Evolutionary conservation across 2,888 invertebrate species (phyloP).

Genomic region (Scaeva pyrastri): DNA sequence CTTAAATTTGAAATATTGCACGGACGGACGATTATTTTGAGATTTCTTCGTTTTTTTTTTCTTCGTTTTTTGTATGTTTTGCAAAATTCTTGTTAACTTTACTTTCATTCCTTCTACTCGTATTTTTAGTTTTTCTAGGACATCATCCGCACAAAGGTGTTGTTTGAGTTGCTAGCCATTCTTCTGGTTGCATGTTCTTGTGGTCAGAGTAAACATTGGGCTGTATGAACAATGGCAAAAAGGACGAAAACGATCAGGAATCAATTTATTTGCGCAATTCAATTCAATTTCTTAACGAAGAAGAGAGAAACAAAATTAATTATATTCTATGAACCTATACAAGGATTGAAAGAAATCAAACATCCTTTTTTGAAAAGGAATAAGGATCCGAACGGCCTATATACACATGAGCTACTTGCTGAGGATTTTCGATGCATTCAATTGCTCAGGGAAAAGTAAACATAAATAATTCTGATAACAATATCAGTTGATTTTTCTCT

Average conservation of each 20-base stretch:
- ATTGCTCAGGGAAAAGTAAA: constrained; percentile 64
- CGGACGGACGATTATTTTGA: constrained; percentile 58
- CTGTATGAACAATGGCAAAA: constrained; percentile 53
- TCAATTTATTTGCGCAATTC: constrained; percentile 75
- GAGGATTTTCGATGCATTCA: constrained; percentile 47
- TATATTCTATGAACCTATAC: not conserved
- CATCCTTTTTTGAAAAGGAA: constrained; percentile 40
- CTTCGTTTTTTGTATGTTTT: constrained; percentile 40
- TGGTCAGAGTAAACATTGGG: constrained; percentile 72
- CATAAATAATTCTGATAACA: constrained; percentile 71
- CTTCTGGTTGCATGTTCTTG: constrained; percentile 71
- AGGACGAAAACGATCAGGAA: constrained; percentile 73
- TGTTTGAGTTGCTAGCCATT: constrained; percentile 60
- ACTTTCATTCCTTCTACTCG: constrained; percentile 24
- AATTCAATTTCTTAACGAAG: constrained; percentile 44
- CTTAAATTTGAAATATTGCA: constrained; percentile 69
- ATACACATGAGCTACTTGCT: constrained; percentile 40
- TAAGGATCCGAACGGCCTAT: constrained; percentile 14
- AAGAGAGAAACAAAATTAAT: not conserved
- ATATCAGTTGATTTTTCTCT: constrained; percentile 70
- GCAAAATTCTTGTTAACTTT: constrained; percentile 74
- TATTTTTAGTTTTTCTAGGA: not conserved
- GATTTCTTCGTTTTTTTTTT: constrained; percentile 6
- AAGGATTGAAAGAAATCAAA: constrained; percentile 45
- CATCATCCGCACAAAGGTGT: constrained; percentile 42